Evolutionary conservation across 2,888 invertebrate species (phyloP).

Genomic region (Rhyacophila evoluta): DNA sequence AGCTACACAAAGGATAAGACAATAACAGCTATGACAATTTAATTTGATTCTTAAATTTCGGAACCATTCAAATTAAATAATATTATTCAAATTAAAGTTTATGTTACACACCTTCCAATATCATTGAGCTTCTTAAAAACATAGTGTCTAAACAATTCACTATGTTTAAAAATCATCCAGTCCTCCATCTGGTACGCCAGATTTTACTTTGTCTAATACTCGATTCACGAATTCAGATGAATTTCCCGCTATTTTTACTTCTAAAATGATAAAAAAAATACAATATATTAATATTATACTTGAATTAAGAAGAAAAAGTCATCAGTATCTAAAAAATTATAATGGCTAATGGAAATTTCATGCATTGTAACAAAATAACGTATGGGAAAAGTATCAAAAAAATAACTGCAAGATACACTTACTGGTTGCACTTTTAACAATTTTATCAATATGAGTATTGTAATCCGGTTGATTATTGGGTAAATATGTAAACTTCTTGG

Average conservation of each 20-base stretch:
- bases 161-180: conserved; percentile 74
- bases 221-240: conserved; percentile 95
- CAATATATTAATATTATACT: too few relatives aligned
- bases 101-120: conserved; percentile 2
- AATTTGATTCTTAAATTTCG: too few relatives aligned
- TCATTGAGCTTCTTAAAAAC: conserved; percentile 3
- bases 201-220: conserved; percentile 87
- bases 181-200: conserved; percentile 82
- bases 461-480: conserved; percentile 72
- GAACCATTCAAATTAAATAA: too few relatives aligned
- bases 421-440: conserved; percentile 80
- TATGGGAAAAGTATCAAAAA: too few relatives aligned
- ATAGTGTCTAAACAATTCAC: background rate
- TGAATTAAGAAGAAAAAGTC: too few relatives aligned
- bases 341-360: conserved; percentile 50
- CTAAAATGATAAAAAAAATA: conserved; percentile 70
- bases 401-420: conserved; percentile 59
- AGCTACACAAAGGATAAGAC: too few relatives aligned
- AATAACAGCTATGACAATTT: too few relatives aligned
- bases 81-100: too few relatives aligned
- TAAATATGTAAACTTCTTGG: conserved; percentile 74
- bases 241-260: conserved; percentile 88
- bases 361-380: conserved; percentile 5
- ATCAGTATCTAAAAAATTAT: too few relatives aligned
- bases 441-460: conserved; percentile 77